These are phyloP conservation scores for Drosophila aldrichi DNA, from an alignment of 2,888 invertebrate genomes.

Conservation along the genomic window DNA sequence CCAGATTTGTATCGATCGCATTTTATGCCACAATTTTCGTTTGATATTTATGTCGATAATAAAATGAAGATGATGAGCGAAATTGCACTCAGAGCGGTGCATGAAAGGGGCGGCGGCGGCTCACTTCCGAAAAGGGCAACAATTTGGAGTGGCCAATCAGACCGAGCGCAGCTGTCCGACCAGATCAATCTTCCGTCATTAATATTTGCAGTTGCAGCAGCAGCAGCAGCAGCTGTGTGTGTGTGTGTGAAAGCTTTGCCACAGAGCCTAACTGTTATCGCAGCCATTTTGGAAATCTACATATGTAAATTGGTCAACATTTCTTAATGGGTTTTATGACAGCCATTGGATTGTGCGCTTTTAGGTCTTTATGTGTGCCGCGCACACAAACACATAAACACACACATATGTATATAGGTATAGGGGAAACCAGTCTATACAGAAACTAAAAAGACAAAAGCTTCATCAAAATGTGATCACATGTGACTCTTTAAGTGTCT, in stretches of 20 bases:
- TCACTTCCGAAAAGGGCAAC: slow-evolving; percentile 45
- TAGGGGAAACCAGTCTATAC: slow-evolving; percentile 31
- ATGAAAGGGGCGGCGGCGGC: slow-evolving; percentile 68
- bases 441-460: slow-evolving; percentile 43
- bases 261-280: slow-evolving; percentile 52
- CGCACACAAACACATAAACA: slow-evolving; percentile 13
- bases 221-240: slow-evolving; percentile 17
- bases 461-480: slow-evolving; percentile 62
- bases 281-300: slow-evolving; percentile 52
- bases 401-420: background rate
- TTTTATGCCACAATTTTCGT: slow-evolving; percentile 79
- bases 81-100: slow-evolving; percentile 79
- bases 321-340: slow-evolving; percentile 64
- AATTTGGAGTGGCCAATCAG: slow-evolving; percentile 55
- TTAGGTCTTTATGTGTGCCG: slow-evolving; percentile 53
- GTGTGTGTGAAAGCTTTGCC: slow-evolving; percentile 17
- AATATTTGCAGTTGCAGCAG: slow-evolving; percentile 32
- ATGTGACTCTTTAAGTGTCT: slow-evolving; percentile 52
- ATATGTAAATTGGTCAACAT: slow-evolving; percentile 61
- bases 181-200: slow-evolving; percentile 75
- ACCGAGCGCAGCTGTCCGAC: slow-evolving; percentile 67
- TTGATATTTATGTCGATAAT: slow-evolving; percentile 81
- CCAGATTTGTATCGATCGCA: slow-evolving; percentile 79
- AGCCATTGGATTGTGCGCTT: slow-evolving; percentile 47
- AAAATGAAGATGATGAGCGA: slow-evolving; percentile 82